Evolutionary conservation across 2,113 vertebrate species (phyloP).

Genomic region (Baryphthengus martii): DNA sequence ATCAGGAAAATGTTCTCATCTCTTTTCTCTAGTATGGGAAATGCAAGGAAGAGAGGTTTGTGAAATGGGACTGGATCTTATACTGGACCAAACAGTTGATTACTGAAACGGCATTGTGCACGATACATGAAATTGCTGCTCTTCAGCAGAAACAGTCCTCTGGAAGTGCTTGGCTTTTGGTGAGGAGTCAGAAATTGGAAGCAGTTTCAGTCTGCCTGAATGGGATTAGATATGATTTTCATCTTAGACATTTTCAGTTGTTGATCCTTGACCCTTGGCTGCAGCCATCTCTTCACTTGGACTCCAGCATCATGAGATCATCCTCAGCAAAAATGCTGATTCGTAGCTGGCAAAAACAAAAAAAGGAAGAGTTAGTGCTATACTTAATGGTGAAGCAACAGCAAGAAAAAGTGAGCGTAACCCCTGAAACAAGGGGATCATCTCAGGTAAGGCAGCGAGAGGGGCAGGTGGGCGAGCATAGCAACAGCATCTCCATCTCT

Average conservation of each 20-base stretch:
- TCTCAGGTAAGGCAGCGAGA: background rate
- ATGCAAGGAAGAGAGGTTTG: background rate
- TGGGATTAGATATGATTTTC: background rate
- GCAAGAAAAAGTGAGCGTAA: background rate
- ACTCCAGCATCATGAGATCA: background rate
- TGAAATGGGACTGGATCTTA: background rate
- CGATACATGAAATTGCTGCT: background rate
- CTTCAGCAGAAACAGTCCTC: background rate
- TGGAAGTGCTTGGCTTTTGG: background rate
- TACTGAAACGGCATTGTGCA: background rate
- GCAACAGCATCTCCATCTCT: background rate
- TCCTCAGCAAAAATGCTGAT: background rate
- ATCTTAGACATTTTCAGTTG: background rate
- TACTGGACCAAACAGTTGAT: background rate
- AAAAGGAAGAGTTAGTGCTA: background rate
- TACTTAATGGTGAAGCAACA: background rate
- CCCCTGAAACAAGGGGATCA: background rate
- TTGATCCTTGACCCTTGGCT: background rate
- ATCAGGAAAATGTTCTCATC: background rate
- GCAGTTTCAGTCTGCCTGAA: background rate
- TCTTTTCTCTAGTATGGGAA: background rate
- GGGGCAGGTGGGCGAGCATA: rapidly evolving
- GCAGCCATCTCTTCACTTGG: background rate
- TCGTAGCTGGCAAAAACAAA: background rate
- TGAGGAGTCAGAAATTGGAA: background rate